Conservation (phyloP, 2,797 vertebrate genomes). For the Eremophila alpestris region DNA sequence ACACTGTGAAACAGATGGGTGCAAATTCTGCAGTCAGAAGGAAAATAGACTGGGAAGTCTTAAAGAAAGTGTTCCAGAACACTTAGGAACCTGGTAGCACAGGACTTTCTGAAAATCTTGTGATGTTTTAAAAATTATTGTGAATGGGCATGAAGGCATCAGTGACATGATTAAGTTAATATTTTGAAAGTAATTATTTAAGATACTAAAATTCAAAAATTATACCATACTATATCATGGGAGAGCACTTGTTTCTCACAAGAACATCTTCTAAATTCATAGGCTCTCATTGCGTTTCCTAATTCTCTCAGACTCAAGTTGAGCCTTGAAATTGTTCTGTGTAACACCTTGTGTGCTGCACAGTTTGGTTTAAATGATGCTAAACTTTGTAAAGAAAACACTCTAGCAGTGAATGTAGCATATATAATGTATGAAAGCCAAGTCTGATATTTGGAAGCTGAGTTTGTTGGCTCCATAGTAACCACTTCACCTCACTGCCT, state of each 20-base stretch:
- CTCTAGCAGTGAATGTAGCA: background rate
- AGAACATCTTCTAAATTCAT: background rate
- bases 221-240: background rate
- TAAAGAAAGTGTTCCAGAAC: background rate
- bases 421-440: conserved; percentile 66
- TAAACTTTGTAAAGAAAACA: conserved; percentile 7
- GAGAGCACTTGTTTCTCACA: background rate
- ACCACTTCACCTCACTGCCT: conserved; percentile 75
- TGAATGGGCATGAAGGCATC: background rate
- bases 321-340: background rate
- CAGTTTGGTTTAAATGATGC: background rate
- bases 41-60: background rate
- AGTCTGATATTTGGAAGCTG: conserved; percentile 71
- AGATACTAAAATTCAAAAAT: background rate
- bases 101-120: background rate
- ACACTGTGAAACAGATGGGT: background rate
- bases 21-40: background rate
- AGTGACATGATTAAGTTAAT: background rate
- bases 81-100: background rate
- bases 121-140: background rate
- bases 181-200: background rate
- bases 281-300: background rate
- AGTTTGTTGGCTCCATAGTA: conserved; percentile 81
- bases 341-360: background rate
- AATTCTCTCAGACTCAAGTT: background rate